Evolutionary conservation across 2,888 invertebrate genomes (phyloP).

Genomic region (Hybos culiciformis): DNA sequence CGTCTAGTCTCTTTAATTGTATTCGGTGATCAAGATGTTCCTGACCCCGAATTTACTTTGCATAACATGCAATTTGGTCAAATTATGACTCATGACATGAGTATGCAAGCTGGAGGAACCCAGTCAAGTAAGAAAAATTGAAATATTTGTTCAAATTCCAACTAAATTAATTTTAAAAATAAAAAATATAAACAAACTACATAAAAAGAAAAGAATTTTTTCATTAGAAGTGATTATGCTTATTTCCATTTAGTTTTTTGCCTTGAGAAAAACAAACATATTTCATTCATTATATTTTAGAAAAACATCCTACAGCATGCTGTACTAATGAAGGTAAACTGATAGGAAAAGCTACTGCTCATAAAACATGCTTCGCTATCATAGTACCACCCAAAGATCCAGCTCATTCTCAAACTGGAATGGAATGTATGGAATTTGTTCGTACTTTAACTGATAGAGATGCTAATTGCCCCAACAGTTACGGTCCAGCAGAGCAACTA

Average conservation of each 20-base stretch:
- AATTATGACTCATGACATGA: constrained; percentile 45
- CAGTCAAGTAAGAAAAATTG: constrained; percentile 52
- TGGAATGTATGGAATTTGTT: constrained; percentile 54
- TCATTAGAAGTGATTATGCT: not conserved
- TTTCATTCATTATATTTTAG: too few species aligned
- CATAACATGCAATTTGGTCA: constrained; percentile 54
- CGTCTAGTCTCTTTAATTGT: constrained; percentile 54
- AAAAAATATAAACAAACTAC: not conserved
- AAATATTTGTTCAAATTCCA: not conserved
- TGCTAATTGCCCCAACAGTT: constrained; percentile 43
- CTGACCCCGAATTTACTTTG: constrained; percentile 60
- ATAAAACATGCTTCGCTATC: constrained; percentile 40
- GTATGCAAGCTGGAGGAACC: constrained; percentile 38
- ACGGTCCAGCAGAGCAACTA: constrained; percentile 50
- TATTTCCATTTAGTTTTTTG: too few species aligned
- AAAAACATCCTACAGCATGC: constrained; percentile 45
- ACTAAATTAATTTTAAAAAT: not conserved
- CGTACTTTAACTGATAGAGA: constrained; percentile 52
- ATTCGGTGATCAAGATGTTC: constrained; percentile 54
- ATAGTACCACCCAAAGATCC: constrained; percentile 45
- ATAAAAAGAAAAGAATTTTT: constrained; percentile 1
- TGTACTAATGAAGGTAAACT: constrained; percentile 46
- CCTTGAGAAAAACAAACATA: too few species aligned
- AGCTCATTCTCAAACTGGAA: constrained; percentile 39
- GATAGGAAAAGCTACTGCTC: constrained; percentile 33